Conservation (phyloP, 2,797 vertebrate species). For the Spheniscus humboldti region DNA sequence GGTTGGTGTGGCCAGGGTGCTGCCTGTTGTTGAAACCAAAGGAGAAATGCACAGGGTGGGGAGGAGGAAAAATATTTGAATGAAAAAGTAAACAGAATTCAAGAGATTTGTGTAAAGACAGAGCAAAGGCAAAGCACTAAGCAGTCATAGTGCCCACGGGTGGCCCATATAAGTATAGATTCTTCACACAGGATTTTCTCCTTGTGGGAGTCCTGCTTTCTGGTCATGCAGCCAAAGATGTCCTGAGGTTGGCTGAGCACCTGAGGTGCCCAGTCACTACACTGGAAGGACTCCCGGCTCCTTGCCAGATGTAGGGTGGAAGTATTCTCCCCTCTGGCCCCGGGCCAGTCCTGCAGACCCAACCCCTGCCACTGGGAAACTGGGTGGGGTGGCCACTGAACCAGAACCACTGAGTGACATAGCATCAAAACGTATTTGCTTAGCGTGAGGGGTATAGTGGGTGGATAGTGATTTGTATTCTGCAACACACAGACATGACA, state of each 20-base stretch:
- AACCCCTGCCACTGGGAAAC: not conserved
- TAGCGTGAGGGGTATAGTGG: not conserved
- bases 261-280: not conserved
- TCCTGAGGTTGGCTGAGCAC: not conserved
- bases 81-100: not conserved
- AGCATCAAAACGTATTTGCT: not conserved
- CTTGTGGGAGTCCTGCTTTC: not conserved
- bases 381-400: not conserved
- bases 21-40: not conserved
- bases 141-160: not conserved
- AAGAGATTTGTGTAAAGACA: not conserved
- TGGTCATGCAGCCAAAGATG: not conserved
- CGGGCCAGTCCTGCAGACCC: not conserved
- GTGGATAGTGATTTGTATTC: not conserved
- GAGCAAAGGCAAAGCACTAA: not conserved
- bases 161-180: not conserved
- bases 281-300: not conserved
- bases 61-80: not conserved
- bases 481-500: fast-evolving
- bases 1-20: not conserved
- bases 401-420: not conserved
- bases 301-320: not conserved
- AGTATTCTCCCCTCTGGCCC: not conserved
- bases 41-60: not conserved
- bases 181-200: not conserved